A percentile compares a stretch with the other conserved stretches of the same genome.
Evolutionary conservation across 2,797 vertebrate species (phyloP).

Genomic region (Epinephelus awoara): DNA sequence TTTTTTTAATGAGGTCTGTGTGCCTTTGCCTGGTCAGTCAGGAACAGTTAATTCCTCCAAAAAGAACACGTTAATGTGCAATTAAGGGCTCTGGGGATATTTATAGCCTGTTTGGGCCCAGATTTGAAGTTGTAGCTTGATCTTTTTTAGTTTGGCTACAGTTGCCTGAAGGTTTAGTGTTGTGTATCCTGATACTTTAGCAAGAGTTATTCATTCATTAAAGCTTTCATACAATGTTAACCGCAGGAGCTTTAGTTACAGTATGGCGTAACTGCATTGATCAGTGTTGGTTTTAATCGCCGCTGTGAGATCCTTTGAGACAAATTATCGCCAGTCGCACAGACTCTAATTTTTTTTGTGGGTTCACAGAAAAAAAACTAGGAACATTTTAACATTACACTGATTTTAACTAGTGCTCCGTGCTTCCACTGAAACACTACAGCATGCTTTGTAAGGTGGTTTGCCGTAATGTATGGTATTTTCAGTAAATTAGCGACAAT

Average conservation of each 20-base stretch:
- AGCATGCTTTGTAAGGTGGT: neutral
- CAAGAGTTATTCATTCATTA: slow-evolving; percentile 6
- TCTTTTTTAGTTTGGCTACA: slow-evolving; percentile 7
- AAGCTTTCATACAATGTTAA: neutral
- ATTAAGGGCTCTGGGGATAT: slow-evolving; percentile 62
- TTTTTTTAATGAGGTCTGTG: slow-evolving; percentile 73
- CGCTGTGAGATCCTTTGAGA: neutral
- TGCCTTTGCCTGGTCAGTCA: slow-evolving; percentile 67
- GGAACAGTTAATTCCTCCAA: slow-evolving; percentile 72
- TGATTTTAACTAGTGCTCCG: neutral
- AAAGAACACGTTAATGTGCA: slow-evolving; percentile 73
- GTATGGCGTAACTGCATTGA: neutral
- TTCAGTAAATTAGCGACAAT: neutral
- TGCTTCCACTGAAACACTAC: neutral
- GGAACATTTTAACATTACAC: neutral
- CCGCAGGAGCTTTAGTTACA: neutral
- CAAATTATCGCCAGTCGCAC: neutral
- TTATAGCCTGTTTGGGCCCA: slow-evolving; percentile 61
- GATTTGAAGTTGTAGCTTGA: slow-evolving; percentile 37
- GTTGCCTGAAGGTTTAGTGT: slow-evolving; percentile 24
- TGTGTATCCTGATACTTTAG: slow-evolving; percentile 11
- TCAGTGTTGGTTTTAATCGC: neutral
- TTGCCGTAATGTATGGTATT: neutral
- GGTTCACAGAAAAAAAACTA: neutral
- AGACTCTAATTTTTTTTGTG: neutral